A percentile compares a stretch with the other conserved stretches of the same genome.
These are phyloP conservation scores for Martes martes DNA, from an alignment of 2,113 vertebrate species.

Conservation along the genomic window DNA sequence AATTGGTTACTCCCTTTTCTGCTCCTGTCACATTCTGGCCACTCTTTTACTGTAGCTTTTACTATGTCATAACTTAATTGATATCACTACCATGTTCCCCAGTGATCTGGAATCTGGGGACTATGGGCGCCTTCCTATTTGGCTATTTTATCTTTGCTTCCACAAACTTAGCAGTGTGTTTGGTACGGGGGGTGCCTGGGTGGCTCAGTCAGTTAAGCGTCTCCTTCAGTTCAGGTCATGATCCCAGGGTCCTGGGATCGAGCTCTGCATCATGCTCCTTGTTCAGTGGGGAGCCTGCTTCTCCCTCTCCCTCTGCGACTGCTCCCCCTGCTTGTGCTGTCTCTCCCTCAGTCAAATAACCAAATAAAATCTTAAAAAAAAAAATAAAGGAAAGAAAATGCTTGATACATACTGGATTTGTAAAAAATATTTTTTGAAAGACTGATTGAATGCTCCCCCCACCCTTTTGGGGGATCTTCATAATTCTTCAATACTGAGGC, in stretches of 20 bases:
- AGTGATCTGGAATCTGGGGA: not conserved
- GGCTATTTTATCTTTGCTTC: not conserved
- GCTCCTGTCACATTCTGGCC: not conserved
- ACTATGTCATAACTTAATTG: not conserved
- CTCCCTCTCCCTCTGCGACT: not conserved
- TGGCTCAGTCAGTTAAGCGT: too few species aligned
- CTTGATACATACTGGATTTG: not conserved
- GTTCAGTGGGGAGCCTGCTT: too few species aligned
- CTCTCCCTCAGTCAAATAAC: not conserved
- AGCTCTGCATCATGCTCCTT: too few species aligned
- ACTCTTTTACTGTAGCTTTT: not conserved
- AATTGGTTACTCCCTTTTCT: not conserved
- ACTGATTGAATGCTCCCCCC: not conserved
- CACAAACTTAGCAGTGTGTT: not conserved
- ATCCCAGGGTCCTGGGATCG: too few species aligned
- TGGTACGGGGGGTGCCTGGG: not conserved
- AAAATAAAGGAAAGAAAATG: not conserved
- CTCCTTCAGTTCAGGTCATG: too few species aligned
- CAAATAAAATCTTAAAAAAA: too few species aligned
- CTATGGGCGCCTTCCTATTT: not conserved
- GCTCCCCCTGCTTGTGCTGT: not conserved
- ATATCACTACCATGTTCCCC: not conserved
- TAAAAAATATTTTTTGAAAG: not conserved
- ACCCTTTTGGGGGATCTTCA: not conserved
- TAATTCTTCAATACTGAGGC: slow-evolving; percentile 36